A percentile compares a stretch with the other conserved stretches of the same genome.
phyloP scores from a whole-genome alignment of 2,113 vertebrate species.

The Cygnus atratus region DNA sequence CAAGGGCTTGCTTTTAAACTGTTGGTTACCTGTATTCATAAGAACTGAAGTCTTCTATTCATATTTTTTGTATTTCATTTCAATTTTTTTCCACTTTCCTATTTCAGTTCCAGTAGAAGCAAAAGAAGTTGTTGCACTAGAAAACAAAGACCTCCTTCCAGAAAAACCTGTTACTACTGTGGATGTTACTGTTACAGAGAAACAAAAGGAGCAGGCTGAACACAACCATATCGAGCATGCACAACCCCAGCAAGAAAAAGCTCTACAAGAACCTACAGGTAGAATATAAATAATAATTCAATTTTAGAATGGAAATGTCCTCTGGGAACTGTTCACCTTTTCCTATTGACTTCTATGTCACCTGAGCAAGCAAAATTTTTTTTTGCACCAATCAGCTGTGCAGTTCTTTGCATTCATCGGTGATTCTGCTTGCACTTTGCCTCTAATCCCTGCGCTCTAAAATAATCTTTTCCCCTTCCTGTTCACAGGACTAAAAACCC shows the following conservation, averaged over 20 bases:
- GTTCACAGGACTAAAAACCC: background rate
- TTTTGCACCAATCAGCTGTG: background rate
- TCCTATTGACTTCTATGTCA: background rate
- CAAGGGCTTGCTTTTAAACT: background rate
- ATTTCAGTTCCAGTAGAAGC: background rate
- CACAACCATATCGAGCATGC: background rate
- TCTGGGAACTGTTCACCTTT: background rate
- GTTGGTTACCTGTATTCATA: rapidly evolving
- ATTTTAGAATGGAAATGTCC: background rate
- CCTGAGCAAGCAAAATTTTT: background rate
- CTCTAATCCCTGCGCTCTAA: background rate
- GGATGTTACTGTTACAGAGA: background rate
- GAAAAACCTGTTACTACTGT: background rate
- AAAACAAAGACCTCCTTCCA: background rate
- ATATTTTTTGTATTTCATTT: background rate
- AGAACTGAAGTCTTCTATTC: background rate
- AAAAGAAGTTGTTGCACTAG: background rate
- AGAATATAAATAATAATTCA: background rate
- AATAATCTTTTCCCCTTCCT: background rate
- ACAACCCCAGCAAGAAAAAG: background rate
- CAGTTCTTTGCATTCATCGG: background rate
- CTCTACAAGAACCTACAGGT: conserved; percentile 49
- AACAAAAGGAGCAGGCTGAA: background rate
- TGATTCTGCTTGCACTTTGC: background rate
- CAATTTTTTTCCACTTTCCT: background rate